phyloP scores from a whole-genome alignment of 92 coral and sea anemone species.

The Siderastrea radians region DNA sequence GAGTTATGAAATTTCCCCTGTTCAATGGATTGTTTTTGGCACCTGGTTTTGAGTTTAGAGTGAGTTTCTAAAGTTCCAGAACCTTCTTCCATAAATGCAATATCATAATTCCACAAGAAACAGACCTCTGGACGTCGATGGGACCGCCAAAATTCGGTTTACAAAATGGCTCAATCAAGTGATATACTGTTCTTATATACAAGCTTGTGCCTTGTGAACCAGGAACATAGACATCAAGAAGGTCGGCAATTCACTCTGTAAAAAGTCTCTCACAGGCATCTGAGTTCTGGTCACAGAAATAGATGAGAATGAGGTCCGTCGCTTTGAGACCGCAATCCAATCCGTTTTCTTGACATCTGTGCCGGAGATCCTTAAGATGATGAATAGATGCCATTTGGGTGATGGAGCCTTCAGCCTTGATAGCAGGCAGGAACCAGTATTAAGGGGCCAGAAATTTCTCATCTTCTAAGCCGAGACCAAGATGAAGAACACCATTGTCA shows the following conservation, averaged over 20 bases:
- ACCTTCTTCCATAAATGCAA: slow-evolving; percentile 60
- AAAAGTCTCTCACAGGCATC: slow-evolving; percentile 58
- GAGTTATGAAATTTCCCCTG: slow-evolving; percentile 43
- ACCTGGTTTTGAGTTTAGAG: slow-evolving; percentile 31
- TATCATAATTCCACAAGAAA: slow-evolving; percentile 58
- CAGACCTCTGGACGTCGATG: slow-evolving; percentile 44
- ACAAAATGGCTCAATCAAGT: slow-evolving; percentile 53
- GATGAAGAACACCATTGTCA: slow-evolving; percentile 21
- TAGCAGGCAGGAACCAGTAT: slow-evolving; percentile 50
- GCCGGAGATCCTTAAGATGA: slow-evolving; percentile 42
- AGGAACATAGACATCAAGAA: slow-evolving; percentile 41
- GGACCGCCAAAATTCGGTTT: slow-evolving; percentile 50
- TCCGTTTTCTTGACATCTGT: slow-evolving; percentile 18
- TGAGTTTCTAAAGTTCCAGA: slow-evolving; percentile 55
- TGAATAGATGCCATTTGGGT: slow-evolving; percentile 26
- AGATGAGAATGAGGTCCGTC: slow-evolving; percentile 30
- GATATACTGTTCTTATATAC: slow-evolving; percentile 41
- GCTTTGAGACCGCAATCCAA: slow-evolving; percentile 22
- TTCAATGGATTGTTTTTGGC: slow-evolving; percentile 39
- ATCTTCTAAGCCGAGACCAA: slow-evolving; percentile 41
- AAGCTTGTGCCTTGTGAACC: slow-evolving; percentile 64
- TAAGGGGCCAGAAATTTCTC: slow-evolving; percentile 46
- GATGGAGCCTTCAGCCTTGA: slow-evolving; percentile 10
- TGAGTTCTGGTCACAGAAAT: slow-evolving; percentile 51
- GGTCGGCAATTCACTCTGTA: slow-evolving; percentile 23